A percentile compares a stretch with the other conserved stretches of the same genome.
Evolutionary conservation across 2,888 invertebrate genomes (phyloP).

Genomic region (Melanchra persicariae): DNA sequence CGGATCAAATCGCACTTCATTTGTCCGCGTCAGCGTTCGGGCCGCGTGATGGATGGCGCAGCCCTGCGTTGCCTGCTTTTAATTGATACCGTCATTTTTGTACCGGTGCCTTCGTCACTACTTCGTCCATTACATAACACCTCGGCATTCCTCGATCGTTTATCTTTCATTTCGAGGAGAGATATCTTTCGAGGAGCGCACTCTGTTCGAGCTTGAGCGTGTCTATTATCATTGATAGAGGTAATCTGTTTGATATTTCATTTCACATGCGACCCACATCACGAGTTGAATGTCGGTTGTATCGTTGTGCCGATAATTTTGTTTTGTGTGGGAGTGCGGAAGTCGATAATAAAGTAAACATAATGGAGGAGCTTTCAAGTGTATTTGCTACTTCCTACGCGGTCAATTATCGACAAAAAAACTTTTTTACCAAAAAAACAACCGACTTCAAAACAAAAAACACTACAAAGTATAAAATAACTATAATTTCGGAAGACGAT

Average conservation of each 20-base stretch:
- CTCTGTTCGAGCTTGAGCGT: slow-evolving; percentile 69
- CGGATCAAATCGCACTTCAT: slow-evolving; percentile 90
- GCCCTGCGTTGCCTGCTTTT: slow-evolving; percentile 80
- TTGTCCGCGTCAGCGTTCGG: slow-evolving; percentile 86
- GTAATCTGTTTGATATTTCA: slow-evolving; percentile 77
- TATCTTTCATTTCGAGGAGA: slow-evolving; percentile 70
- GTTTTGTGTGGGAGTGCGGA: slow-evolving; percentile 42
- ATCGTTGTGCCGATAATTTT: slow-evolving; percentile 52
- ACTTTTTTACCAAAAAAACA: no score
- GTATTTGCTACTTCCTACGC: slow-evolving; percentile 3
- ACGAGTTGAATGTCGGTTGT: slow-evolving; percentile 60
- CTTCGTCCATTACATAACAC: slow-evolving; percentile 74
- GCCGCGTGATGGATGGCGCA: slow-evolving; percentile 85
- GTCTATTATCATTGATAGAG: slow-evolving; percentile 74
- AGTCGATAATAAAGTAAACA: slow-evolving; percentile 33
- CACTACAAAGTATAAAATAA: no score
- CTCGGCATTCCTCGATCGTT: slow-evolving; percentile 71
- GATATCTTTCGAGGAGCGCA: slow-evolving; percentile 67
- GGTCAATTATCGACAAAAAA: slow-evolving; percentile 19
- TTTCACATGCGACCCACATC: slow-evolving; percentile 68
- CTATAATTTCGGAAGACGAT: no score
- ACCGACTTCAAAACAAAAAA: no score
- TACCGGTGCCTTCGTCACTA: slow-evolving; percentile 61
- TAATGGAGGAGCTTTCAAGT: slow-evolving; percentile 11
- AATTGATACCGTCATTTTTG: slow-evolving; percentile 89